These are phyloP conservation scores for Dendrocincla fuliginosa DNA, from an alignment of 2,797 vertebrate genomes.

Conservation along the genomic window DNA sequence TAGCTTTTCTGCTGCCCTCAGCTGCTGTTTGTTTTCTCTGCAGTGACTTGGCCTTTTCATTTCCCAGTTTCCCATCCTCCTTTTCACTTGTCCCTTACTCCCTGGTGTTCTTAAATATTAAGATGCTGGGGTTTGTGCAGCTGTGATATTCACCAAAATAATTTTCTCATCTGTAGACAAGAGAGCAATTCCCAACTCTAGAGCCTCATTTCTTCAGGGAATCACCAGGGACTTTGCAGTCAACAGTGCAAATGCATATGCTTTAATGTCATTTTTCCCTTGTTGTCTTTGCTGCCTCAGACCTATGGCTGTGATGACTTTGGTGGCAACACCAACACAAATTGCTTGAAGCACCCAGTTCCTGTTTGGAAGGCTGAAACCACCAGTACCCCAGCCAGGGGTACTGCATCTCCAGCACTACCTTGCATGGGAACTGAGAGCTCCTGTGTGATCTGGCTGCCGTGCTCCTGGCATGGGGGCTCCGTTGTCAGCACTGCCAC, in stretches of 20 bases:
- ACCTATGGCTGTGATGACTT: background rate
- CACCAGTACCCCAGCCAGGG: fast-evolving
- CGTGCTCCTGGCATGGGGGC: fast-evolving
- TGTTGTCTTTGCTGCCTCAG: background rate
- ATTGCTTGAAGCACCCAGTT: background rate
- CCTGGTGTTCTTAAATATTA: background rate
- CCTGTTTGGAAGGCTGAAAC: background rate
- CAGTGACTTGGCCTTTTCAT: background rate
- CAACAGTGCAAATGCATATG: background rate
- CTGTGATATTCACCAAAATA: background rate
- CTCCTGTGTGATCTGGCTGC: background rate
- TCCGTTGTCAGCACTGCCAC: fast-evolving
- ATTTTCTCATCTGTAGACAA: background rate
- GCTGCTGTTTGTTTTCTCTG: background rate
- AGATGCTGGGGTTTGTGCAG: background rate
- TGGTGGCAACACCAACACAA: background rate
- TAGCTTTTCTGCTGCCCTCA: background rate
- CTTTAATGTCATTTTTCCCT: background rate
- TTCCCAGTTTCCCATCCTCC: background rate
- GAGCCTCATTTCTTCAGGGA: background rate
- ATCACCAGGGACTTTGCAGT: background rate
- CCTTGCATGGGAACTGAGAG: background rate
- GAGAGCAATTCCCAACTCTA: background rate
- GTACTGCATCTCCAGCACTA: background rate
- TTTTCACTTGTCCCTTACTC: background rate